Evolutionary conservation across 2,797 vertebrate genomes (phyloP).

Genomic region (Gymnodraco acuticeps): DNA sequence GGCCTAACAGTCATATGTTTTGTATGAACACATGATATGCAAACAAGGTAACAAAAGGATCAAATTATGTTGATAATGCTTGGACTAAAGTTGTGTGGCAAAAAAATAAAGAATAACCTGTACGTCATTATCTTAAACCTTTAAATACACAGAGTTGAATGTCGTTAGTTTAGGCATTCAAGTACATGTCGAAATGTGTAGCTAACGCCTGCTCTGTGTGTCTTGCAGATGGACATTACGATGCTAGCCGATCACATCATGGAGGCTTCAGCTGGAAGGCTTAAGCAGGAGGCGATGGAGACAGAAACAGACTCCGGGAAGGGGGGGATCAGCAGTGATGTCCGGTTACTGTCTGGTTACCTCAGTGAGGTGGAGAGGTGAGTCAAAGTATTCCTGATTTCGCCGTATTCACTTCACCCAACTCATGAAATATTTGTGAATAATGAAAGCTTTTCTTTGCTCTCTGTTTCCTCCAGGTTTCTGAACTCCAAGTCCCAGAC

Average conservation of each 20-base stretch:
- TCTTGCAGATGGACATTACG: slow-evolving; percentile 93
- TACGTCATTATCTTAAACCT: background rate
- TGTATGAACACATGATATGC: background rate
- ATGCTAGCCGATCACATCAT: slow-evolving; percentile 97
- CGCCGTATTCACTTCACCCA: background rate
- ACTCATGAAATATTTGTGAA: background rate
- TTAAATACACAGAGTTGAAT: background rate
- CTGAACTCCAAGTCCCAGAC: slow-evolving; percentile 89
- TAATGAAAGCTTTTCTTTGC: background rate
- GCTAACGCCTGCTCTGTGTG: slow-evolving; percentile 12
- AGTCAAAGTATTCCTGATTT: slow-evolving; percentile 54
- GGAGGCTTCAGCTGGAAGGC: slow-evolving; percentile 91
- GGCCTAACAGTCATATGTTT: background rate
- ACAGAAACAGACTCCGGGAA: slow-evolving; percentile 81
- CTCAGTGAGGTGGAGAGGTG: slow-evolving; percentile 93
- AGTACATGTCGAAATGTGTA: slow-evolving; percentile 6
- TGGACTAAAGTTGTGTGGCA: background rate
- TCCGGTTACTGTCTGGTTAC: slow-evolving; percentile 97
- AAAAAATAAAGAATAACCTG: background rate
- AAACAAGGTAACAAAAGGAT: background rate
- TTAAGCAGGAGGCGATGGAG: slow-evolving; percentile 92
- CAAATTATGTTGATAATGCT: background rate
- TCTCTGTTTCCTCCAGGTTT: slow-evolving; percentile 81
- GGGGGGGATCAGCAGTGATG: slow-evolving; percentile 88
- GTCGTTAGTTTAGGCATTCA: background rate